A percentile compares a stretch with the other conserved stretches of the same genome.
Conservation (phyloP, 2,113 vertebrate genomes). For the Morone saxatilis region DNA sequence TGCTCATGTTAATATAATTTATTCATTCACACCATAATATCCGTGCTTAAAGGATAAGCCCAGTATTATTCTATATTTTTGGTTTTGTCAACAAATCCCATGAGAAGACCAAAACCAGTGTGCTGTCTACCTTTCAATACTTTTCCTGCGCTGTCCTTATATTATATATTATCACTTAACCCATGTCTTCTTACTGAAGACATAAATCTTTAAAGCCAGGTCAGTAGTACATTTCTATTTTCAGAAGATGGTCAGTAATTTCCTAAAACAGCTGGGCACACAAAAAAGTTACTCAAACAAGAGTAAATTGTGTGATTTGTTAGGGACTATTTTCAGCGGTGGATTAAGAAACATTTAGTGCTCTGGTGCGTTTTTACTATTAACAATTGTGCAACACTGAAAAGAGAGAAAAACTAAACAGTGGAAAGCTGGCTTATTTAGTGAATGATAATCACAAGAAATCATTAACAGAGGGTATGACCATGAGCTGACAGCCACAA, state of each 20-base stretch:
- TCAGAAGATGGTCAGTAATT: neutral
- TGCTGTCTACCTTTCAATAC: neutral
- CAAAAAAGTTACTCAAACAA: neutral
- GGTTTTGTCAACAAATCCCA: slow-evolving; percentile 12
- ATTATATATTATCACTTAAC: neutral
- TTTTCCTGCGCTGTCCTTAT: neutral
- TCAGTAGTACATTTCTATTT: neutral
- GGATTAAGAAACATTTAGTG: neutral
- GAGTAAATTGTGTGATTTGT: neutral
- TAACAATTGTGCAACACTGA: too few species aligned
- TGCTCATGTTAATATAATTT: slow-evolving; percentile 1
- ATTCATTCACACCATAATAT: neutral
- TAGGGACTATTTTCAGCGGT: neutral
- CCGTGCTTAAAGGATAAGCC: neutral
- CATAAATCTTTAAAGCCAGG: neutral
- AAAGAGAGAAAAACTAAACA: too few species aligned
- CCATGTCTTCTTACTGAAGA: too few species aligned
- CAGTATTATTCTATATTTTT: neutral
- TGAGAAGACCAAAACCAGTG: neutral
- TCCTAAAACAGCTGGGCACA: neutral
- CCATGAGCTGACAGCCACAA: too few species aligned
- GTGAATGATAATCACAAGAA: too few species aligned
- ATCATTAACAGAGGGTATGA: too few species aligned
- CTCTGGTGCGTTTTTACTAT: neutral
- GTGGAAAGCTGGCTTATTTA: too few species aligned